Percentiles rank a stretch among this genome's conserved stretches.
phyloP scores from a whole-genome alignment of 2,797 vertebrate genomes.

The Babyrousa celebensis region DNA sequence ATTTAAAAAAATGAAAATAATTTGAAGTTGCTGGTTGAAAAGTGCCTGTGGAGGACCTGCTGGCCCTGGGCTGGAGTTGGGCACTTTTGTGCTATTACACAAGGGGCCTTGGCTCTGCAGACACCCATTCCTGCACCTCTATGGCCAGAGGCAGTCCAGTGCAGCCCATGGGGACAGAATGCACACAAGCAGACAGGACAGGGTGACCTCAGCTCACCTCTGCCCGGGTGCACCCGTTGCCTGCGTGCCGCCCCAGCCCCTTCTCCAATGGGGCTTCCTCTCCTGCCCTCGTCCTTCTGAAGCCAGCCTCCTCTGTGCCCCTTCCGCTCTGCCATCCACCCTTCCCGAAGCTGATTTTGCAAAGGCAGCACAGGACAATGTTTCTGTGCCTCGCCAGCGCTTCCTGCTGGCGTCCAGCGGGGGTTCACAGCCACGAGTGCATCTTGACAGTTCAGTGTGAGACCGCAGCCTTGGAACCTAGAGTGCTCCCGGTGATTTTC shows the following conservation, averaged over 20 bases:
- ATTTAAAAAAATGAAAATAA: neutral
- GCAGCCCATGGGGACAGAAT: neutral
- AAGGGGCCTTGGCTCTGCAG: constrained; percentile 5
- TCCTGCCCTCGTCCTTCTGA: neutral
- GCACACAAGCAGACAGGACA: neutral
- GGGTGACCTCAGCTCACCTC: neutral
- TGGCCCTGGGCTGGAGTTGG: neutral
- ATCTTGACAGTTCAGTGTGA: neutral
- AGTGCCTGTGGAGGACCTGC: neutral
- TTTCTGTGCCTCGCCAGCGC: neutral
- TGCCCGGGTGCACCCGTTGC: neutral
- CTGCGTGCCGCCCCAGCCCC: fast-evolving
- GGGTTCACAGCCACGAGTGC: neutral
- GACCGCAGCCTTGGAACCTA: neutral
- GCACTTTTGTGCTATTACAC: constrained; percentile 47
- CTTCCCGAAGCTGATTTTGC: neutral
- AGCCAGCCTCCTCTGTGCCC: neutral
- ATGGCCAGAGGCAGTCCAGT: neutral
- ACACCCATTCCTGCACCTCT: neutral
- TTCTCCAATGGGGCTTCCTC: neutral
- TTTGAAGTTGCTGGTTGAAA: constrained; percentile 4
- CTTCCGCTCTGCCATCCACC: neutral
- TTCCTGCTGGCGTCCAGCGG: neutral
- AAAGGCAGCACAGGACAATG: neutral
- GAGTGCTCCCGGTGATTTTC: neutral